Conservation (phyloP, 1,140 invertebrate genomes). For the Choristoneura fumiferana region DNA sequence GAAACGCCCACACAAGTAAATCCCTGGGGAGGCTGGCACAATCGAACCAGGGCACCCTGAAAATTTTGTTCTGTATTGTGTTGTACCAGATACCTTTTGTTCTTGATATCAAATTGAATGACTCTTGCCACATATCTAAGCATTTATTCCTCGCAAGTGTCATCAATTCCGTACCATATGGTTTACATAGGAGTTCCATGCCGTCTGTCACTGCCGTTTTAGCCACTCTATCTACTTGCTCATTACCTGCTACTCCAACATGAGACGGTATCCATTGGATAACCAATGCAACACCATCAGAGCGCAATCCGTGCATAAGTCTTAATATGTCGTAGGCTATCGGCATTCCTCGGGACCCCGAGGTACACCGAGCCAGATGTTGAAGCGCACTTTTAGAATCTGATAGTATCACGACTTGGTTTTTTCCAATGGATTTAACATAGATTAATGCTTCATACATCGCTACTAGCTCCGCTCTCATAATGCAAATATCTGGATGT, state of each 20-base stretch:
- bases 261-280: background rate
- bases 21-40: background rate
- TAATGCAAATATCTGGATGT: background rate
- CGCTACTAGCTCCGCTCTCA: background rate
- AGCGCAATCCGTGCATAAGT: background rate
- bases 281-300: too few relatives aligned
- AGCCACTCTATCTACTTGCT: background rate
- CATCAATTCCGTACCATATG: too few relatives aligned
- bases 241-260: background rate
- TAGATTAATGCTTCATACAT: background rate
- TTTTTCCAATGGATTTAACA: background rate
- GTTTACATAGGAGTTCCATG: background rate
- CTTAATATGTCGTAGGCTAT: background rate
- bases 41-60: constrained; percentile 22
- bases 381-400: background rate
- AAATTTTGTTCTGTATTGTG: constrained; percentile 20
- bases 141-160: background rate
- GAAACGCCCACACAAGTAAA: too few relatives aligned
- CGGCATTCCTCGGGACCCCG: background rate
- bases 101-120: constrained; percentile 28
- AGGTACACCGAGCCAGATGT: constrained; percentile 6
- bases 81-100: constrained; percentile 30
- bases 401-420: background rate
- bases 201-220: background rate
- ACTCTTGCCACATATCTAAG: constrained; percentile 1